Evolutionary conservation across 2,797 vertebrate species (phyloP).

Genomic region (Sebastes elongatus): DNA sequence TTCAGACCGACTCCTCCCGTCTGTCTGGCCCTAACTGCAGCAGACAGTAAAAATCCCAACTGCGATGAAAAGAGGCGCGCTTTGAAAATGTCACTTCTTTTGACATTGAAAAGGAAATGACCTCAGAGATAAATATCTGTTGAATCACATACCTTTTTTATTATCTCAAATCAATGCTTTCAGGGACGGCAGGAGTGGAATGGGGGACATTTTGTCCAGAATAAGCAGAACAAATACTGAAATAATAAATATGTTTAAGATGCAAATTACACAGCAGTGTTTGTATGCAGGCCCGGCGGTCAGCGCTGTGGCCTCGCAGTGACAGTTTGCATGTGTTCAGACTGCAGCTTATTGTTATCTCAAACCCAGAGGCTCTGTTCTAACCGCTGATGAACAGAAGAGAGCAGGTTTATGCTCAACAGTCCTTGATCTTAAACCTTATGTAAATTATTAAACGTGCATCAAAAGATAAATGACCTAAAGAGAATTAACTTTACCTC

Average conservation of each 20-base stretch:
- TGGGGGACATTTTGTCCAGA: not conserved
- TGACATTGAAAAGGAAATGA: slow-evolving; percentile 32
- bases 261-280: slow-evolving; percentile 17
- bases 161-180: not conserved
- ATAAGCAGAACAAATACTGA: not conserved
- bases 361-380: not conserved
- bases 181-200: not conserved
- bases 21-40: not conserved
- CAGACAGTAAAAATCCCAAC: not conserved
- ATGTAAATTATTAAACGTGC: not conserved
- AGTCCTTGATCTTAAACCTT: not conserved
- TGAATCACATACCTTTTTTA: slow-evolving; percentile 11
- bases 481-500: not conserved
- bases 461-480: not conserved
- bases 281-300: not conserved
- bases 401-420: not conserved
- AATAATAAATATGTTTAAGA: slow-evolving; percentile 2
- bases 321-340: not conserved
- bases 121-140: slow-evolving; percentile 37
- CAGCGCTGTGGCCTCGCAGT: not conserved
- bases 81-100: slow-evolving; percentile 14
- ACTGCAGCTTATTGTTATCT: not conserved
- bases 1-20: slow-evolving; percentile 5
- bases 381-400: not conserved
- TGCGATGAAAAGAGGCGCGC: not conserved